A percentile compares a stretch with the other conserved stretches of the same genome.
Evolutionary conservation across 2,113 vertebrate species (phyloP).

Genomic region (Malurus cyaneus): DNA sequence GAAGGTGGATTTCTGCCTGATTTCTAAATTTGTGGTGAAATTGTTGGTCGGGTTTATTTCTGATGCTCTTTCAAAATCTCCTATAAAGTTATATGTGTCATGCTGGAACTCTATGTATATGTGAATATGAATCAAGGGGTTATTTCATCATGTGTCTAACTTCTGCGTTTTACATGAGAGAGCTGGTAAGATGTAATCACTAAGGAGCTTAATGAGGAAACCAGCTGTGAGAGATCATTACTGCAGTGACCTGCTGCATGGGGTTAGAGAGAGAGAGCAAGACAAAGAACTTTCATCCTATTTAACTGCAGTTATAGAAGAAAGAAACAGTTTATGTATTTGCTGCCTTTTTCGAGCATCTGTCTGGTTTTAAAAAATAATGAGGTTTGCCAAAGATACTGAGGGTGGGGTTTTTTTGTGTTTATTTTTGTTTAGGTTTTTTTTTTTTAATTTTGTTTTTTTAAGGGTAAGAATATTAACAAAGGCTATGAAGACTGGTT

Average conservation of each 20-base stretch:
- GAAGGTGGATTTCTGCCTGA: background rate
- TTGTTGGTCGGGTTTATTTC: background rate
- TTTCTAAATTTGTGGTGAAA: background rate
- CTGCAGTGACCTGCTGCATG: constrained; percentile 14
- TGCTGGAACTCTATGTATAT: background rate
- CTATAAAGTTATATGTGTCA: background rate
- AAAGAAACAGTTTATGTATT: background rate
- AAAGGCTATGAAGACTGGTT: background rate
- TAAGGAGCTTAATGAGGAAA: constrained; percentile 26
- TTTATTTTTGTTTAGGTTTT: background rate
- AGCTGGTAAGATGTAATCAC: background rate
- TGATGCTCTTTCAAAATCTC: background rate
- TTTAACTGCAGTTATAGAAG: background rate
- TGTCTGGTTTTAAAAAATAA: background rate
- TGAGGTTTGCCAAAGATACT: background rate
- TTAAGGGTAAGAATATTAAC: background rate
- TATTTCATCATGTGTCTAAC: constrained; percentile 3
- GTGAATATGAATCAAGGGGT: background rate
- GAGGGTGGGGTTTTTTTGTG: fast-evolving
- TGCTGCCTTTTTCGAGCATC: background rate
- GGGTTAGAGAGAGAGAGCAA: constrained; percentile 2
- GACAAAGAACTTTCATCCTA: constrained; percentile 26
- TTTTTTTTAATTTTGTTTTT: background rate
- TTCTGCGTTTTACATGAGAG: background rate
- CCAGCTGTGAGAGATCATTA: constrained; percentile 51